These are phyloP conservation scores for Diaphora mendica DNA, from an alignment of 2,888 invertebrate species.

Conservation along the genomic window DNA sequence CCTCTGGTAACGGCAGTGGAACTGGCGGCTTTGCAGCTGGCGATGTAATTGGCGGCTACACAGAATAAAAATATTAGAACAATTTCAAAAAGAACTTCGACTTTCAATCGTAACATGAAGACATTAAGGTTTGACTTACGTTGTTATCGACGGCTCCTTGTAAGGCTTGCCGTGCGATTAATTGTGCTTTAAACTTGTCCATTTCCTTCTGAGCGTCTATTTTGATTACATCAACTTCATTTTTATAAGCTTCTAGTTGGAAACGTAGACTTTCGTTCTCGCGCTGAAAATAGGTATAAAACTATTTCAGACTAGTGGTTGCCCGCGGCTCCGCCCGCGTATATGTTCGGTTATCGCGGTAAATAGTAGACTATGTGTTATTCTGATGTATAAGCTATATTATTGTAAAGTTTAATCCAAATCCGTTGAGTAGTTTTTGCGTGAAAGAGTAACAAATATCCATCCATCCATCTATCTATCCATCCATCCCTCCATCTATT, in stretches of 20 bases:
- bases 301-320: neutral
- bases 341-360: too few relatives aligned
- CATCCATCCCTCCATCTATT: too few relatives aligned
- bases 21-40: constrained; percentile 75
- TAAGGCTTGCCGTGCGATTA: constrained; percentile 88
- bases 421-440: too few relatives aligned
- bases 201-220: constrained; percentile 92
- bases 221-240: constrained; percentile 95
- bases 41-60: constrained; percentile 72
- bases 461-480: too few relatives aligned
- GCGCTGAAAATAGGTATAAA: constrained; percentile 80
- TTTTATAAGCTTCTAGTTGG: constrained; percentile 97
- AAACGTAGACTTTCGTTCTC: constrained; percentile 97
- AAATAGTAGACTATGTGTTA: too few relatives aligned
- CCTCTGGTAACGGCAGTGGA: constrained; percentile 75
- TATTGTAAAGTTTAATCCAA: too few relatives aligned
- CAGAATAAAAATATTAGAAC: constrained; percentile 1
- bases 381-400: too few relatives aligned
- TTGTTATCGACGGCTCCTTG: constrained; percentile 71
- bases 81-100: neutral
- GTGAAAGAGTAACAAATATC: too few relatives aligned
- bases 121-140: constrained; percentile 51
- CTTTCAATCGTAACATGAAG: too few relatives aligned
- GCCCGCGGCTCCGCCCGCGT: too few relatives aligned
- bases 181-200: constrained; percentile 93